phyloP scores from a whole-genome alignment of 1,140 invertebrate species.

The Laupala kohalensis region DNA sequence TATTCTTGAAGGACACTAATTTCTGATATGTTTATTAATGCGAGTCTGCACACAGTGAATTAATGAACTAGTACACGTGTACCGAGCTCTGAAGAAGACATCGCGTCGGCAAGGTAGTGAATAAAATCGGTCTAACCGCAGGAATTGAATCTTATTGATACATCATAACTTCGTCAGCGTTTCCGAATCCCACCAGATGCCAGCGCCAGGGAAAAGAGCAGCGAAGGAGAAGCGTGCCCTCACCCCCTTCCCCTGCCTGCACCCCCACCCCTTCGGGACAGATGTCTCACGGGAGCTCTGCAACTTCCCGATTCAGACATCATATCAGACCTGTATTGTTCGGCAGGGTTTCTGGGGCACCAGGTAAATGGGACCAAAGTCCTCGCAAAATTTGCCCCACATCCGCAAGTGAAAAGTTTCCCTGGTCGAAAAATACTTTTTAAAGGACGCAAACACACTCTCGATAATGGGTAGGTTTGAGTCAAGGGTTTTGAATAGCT shows the following conservation, averaged over 20 bases:
- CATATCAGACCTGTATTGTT: neutral
- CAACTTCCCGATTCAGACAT: neutral
- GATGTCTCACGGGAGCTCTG: neutral
- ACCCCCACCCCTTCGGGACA: neutral
- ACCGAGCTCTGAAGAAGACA: too few relatives aligned
- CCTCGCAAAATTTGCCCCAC: neutral
- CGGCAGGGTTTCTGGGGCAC: neutral
- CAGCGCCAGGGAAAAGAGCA: too few relatives aligned
- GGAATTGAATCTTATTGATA: too few relatives aligned
- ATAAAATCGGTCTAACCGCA: too few relatives aligned
- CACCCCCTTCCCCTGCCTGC: neutral
- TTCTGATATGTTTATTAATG: too few relatives aligned
- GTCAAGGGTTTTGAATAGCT: neutral
- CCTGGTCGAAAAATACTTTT: neutral
- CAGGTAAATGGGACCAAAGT: neutral
- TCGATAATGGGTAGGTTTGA: neutral
- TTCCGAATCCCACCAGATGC: too few relatives aligned
- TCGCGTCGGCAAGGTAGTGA: too few relatives aligned
- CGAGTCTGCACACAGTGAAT: too few relatives aligned
- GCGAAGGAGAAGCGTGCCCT: too few relatives aligned
- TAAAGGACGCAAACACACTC: neutral
- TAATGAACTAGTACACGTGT: too few relatives aligned
- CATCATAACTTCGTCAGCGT: too few relatives aligned
- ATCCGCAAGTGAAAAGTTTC: neutral
- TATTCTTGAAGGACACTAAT: too few relatives aligned